phyloP scores from a whole-genome alignment of 2,888 invertebrate species.

The Lobophora halterata region DNA sequence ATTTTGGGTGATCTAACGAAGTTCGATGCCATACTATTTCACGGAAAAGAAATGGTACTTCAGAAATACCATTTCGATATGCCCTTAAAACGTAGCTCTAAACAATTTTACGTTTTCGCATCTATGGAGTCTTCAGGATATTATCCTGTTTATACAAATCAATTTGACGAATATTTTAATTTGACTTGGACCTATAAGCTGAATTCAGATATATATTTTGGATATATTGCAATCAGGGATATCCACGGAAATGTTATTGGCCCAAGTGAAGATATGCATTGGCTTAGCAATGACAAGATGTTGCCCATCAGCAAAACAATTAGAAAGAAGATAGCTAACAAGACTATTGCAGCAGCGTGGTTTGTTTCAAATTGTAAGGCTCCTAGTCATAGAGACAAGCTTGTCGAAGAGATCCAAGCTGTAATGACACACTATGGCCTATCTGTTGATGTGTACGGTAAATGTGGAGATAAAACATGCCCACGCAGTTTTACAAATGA shows the following conservation, averaged over 20 bases:
- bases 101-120: slow-evolving; percentile 52
- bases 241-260: slow-evolving; percentile 37
- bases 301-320: slow-evolving; percentile 29
- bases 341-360: slow-evolving; percentile 38
- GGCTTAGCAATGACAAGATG: slow-evolving; percentile 41
- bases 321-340: slow-evolving; percentile 18
- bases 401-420: slow-evolving; percentile 31
- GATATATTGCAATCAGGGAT: slow-evolving; percentile 47
- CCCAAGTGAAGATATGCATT: slow-evolving; percentile 40
- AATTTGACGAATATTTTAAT: slow-evolving; percentile 46
- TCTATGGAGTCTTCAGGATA: slow-evolving; percentile 50
- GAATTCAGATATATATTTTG: slow-evolving; percentile 47
- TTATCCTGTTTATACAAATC: slow-evolving; percentile 41
- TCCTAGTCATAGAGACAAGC: slow-evolving; percentile 37
- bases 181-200: slow-evolving; percentile 56
- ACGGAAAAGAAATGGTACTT: slow-evolving; percentile 47
- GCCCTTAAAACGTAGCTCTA: slow-evolving; percentile 39
- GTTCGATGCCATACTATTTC: slow-evolving; percentile 54
- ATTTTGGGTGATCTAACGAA: slow-evolving; percentile 37
- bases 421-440: slow-evolving; percentile 35
- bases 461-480: slow-evolving; percentile 46
- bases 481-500: slow-evolving; percentile 28
- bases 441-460: slow-evolving; percentile 48
- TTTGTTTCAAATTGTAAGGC: slow-evolving; percentile 54
- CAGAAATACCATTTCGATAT: no score